These are phyloP conservation scores for Gasterosteus nipponicus DNA, from an alignment of 2,113 vertebrate species.

Conservation along the genomic window DNA sequence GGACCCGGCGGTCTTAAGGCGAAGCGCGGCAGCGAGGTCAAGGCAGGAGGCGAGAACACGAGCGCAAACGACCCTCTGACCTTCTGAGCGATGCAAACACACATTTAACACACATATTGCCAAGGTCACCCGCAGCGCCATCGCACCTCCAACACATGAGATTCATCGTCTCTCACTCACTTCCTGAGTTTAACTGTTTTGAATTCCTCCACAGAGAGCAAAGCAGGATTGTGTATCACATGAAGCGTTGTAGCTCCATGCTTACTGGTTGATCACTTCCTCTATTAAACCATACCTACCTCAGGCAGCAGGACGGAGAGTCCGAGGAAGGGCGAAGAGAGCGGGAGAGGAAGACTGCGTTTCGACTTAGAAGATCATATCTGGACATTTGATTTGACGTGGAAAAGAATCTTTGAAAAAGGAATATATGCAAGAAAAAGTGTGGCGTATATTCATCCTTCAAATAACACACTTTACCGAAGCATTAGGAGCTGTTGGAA, in stretches of 20 bases:
- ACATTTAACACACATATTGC: slow-evolving; percentile 41
- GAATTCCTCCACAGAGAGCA: slow-evolving; percentile 43
- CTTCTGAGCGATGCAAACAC: not conserved
- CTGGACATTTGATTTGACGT: not conserved
- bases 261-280: slow-evolving; percentile 59
- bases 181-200: slow-evolving; percentile 45
- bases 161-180: slow-evolving; percentile 38
- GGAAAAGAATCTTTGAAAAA: not conserved
- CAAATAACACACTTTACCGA: not conserved
- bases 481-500: not conserved
- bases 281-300: slow-evolving; percentile 51
- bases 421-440: not conserved
- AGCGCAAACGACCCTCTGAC: slow-evolving; percentile 3
- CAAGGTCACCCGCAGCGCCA: slow-evolving; percentile 70
- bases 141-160: slow-evolving; percentile 45
- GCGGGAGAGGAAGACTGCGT: not conserved
- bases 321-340: slow-evolving; percentile 3
- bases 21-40: slow-evolving; percentile 47
- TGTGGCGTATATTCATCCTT: not conserved
- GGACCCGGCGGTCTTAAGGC: slow-evolving; percentile 29
- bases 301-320: slow-evolving; percentile 19
- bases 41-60: slow-evolving; percentile 14
- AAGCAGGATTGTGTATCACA: slow-evolving; percentile 39
- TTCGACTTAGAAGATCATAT: not conserved
- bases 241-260: slow-evolving; percentile 34